These are phyloP conservation scores for Channallabes apus DNA, from an alignment of 2,797 vertebrate species.

Conservation along the genomic window DNA sequence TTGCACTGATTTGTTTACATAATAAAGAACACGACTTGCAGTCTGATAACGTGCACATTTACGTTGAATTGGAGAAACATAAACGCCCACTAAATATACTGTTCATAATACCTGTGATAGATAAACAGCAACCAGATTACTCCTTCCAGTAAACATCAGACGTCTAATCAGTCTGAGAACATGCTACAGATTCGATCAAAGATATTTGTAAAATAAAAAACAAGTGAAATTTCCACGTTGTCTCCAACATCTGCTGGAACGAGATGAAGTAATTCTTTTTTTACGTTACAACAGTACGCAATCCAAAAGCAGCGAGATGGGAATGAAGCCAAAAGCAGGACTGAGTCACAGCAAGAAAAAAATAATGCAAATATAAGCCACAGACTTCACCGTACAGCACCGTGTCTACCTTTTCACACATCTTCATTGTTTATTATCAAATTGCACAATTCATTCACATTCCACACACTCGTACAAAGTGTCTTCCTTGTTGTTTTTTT, in stretches of 20 bases:
- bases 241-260: too few relatives aligned
- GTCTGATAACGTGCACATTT: not conserved
- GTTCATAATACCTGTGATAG: not conserved
- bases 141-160: not conserved
- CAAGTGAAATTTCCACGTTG: not conserved
- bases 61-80: not conserved
- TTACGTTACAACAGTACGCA: not conserved
- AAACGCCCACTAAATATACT: not conserved
- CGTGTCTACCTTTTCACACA: not conserved
- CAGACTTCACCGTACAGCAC: not conserved
- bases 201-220: not conserved
- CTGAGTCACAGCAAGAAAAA: too few relatives aligned
- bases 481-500: not conserved
- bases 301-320: not conserved
- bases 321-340: not conserved
- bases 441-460: slow-evolving; percentile 18
- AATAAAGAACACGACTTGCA: not conserved
- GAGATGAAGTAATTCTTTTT: not conserved
- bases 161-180: not conserved
- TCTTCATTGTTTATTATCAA: not conserved
- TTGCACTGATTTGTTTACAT: not conserved
- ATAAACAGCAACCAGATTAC: not conserved
- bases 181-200: not conserved
- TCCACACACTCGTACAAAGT: not conserved
- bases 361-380: not conserved